Percentiles rank a stretch among this genome's conserved stretches.
Evolutionary conservation across 2,113 vertebrate genomes (phyloP).

Genomic region (Ovis aries): ARS-UI_Ramb_v3.0 NC_056077.1:25213001-25213500

Average conservation of each 20-base stretch:
- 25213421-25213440: background rate
- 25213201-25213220: background rate
- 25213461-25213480: background rate
- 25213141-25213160: background rate
- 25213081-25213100: background rate
- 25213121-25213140: background rate
- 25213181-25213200: background rate
- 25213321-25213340: background rate
- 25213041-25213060: background rate
- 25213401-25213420: background rate
- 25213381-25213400: background rate
- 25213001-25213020: background rate
- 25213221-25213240: background rate
- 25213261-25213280: background rate
- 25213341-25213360: background rate
- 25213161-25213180: background rate
- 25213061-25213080: background rate
- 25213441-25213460: background rate
- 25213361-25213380: background rate
- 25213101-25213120: too few species aligned
- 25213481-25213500: background rate
- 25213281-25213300: fast-evolving
- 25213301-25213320: background rate
- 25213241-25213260: background rate
- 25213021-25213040: background rate